Evolutionary conservation across 2,113 vertebrate species (phyloP), one percentile per base, ranked within the genome.

Genomic region (Delphinapterus leucas): DNA sequence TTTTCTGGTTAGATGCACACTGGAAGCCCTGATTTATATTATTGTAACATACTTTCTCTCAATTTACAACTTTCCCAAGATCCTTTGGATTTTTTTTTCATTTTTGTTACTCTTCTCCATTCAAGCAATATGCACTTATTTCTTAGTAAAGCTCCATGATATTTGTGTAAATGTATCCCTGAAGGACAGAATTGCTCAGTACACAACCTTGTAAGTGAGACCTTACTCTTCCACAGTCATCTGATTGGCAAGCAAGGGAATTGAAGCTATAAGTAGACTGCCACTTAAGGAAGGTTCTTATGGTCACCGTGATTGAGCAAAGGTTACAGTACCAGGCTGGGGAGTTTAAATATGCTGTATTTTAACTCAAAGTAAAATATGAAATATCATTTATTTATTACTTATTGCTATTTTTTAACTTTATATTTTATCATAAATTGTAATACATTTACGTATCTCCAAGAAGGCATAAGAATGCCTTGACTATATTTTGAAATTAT

Each of bases 1-100:
- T 98, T 99, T 98, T 98, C 96, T 97, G 91, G 91, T 94, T 97
- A 96, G 94, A 93, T 97, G 73, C 63, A 92, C 77, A 87, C n/a
- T 76, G 36, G 68, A 97, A 97, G 70, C 60, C 73, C 68, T 97
- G 97, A 83, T 95, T 96, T 97, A 88, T 96, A 96, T 97, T 87
- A 91, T 97, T 84, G n/a, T 83, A 97, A 60, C 73, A 84, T 97
- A 91, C 95, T 94, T 97, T 88, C 77, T 94, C 79, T 86, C 91
- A 91, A 94, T 95, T 93, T 95, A 84, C 79, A 96, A 84, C 58
- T 97, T 98, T 97, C 74, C 58, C 58, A 94, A 95, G 88, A 95
- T 92, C 26, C 28, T 88, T 96, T 44, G n/a, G 8, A 82, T 84
- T 84, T 79, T 93, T 77, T 77, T 77, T 94, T 87, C 2, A 44